Evolutionary conservation across 2,113 vertebrate genomes (phyloP).

Genomic region (Rousettus leschenaultii): DNA sequence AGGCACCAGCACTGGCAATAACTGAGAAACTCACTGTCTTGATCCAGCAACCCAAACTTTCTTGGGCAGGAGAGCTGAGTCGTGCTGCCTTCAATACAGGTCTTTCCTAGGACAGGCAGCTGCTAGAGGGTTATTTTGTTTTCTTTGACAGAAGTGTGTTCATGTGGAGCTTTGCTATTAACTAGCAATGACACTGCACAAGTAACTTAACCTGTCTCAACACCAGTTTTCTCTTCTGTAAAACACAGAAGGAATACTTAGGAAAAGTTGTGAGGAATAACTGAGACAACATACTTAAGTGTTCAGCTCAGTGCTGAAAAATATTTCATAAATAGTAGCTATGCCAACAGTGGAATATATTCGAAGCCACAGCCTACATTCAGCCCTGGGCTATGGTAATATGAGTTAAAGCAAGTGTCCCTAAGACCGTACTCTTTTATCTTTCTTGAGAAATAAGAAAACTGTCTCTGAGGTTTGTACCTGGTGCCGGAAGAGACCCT

Average conservation of each 20-base stretch:
- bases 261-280: not conserved
- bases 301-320: not conserved
- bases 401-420: not conserved
- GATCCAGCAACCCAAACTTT: slow-evolving; percentile 7
- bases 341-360: not conserved
- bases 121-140: not conserved
- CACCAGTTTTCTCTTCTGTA: not conserved
- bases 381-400: not conserved
- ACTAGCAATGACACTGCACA: not conserved
- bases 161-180: not conserved
- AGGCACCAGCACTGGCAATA: not conserved
- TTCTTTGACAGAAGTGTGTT: not conserved
- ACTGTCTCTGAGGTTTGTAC: not conserved
- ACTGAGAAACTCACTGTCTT: not conserved
- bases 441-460: not conserved
- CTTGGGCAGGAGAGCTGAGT: slow-evolving; percentile 33
- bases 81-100: not conserved
- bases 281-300: not conserved
- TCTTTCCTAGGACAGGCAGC: not conserved
- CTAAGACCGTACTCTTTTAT: not conserved
- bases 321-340: not conserved
- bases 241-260: not conserved
- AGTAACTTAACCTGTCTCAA: not conserved
- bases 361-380: not conserved
- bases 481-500: not conserved